Evolutionary conservation across 2,888 invertebrate genomes (phyloP).

Genomic region (Rosalia funebris): DNA sequence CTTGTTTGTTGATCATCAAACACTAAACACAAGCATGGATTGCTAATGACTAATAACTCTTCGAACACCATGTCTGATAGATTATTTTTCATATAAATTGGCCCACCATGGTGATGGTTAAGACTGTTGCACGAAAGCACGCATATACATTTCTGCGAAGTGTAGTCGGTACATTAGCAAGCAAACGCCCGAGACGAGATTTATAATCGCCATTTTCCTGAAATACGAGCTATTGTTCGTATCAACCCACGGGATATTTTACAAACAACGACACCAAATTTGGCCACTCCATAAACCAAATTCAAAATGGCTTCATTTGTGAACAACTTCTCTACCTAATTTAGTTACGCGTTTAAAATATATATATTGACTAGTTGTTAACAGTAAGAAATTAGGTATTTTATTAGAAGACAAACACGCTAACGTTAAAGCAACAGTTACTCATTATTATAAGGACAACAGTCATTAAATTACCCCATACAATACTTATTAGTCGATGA

Average conservation of each 20-base stretch:
- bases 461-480: no score
- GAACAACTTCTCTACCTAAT: constrained; percentile 57
- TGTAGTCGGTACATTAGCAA: constrained; percentile 58
- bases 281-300: constrained; percentile 65
- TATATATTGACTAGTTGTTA: constrained; percentile 30
- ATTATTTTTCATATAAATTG: no score
- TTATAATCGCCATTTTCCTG: constrained; percentile 60
- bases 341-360: constrained; percentile 49
- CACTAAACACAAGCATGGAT: no score
- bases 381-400: background rate
- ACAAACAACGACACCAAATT: constrained; percentile 65
- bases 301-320: constrained; percentile 66
- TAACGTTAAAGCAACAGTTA: no score
- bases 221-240: constrained; percentile 63
- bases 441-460: no score
- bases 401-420: no score
- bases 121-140: constrained; percentile 32
- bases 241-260: constrained; percentile 62
- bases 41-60: no score
- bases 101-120: background rate
- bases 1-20: no score
- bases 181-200: constrained; percentile 57
- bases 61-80: no score
- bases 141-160: constrained; percentile 55
- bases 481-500: no score